Evolutionary conservation across 2,888 invertebrate species (phyloP).

Genomic region (Blastobasis adustella): DNA sequence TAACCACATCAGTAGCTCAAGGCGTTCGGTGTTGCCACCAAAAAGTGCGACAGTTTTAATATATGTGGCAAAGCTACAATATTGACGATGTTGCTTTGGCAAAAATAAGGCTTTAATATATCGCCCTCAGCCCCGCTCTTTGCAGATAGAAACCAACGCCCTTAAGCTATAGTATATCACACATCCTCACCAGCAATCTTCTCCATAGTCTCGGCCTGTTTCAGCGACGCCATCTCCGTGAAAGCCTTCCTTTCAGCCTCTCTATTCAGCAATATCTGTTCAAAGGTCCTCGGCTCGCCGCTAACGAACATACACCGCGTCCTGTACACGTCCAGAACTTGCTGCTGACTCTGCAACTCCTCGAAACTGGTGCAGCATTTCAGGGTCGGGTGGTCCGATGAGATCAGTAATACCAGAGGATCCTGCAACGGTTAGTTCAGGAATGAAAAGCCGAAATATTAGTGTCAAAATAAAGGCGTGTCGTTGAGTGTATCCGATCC

Average conservation of each 20-base stretch:
- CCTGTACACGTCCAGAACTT: constrained; percentile 65
- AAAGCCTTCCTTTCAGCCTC: constrained; percentile 65
- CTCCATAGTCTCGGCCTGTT: constrained; percentile 67
- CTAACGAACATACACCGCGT: constrained; percentile 67
- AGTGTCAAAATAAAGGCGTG: no score
- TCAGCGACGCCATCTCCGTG: constrained; percentile 65
- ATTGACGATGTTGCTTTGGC: no score
- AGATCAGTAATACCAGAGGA: constrained; percentile 67
- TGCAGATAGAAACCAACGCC: no score
- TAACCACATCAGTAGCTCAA: no score
- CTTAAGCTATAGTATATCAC: no score
- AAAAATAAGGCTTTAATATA: no score
- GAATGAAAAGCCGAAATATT: no score
- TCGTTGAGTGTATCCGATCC: no score
- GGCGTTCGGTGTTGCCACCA: no score
- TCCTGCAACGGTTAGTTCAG: constrained; percentile 49
- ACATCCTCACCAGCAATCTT: constrained; percentile 51
- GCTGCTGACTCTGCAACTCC: constrained; percentile 64
- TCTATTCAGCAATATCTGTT: constrained; percentile 60
- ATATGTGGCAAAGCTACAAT: no score
- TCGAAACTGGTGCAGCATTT: constrained; percentile 69
- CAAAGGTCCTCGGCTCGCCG: constrained; percentile 65
- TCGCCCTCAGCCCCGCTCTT: no score
- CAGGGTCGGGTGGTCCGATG: constrained; percentile 69
- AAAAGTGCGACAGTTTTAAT: no score